phyloP scores from a whole-genome alignment of 2,113 vertebrate genomes.

The Laticauda laticaudata region DNA sequence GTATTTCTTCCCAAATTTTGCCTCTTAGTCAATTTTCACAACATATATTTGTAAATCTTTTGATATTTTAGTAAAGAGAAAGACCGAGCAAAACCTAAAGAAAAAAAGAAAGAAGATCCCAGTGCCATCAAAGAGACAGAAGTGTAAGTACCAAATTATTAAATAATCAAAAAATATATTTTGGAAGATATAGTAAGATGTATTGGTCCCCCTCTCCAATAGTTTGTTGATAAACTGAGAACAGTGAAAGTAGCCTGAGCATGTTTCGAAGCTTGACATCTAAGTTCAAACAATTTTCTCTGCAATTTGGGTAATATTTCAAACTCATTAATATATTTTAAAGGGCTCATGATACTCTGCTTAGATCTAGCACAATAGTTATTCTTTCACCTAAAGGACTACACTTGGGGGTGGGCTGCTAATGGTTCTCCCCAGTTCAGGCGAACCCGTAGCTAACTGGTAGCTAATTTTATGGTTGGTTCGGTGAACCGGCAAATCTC shows the following conservation, averaged over 20 bases:
- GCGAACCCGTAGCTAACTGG: too few species aligned
- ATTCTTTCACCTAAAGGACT: not conserved
- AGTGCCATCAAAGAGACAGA: slow-evolving; percentile 87
- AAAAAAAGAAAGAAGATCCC: slow-evolving; percentile 87
- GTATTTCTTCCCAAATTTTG: not conserved
- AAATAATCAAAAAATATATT: not conserved
- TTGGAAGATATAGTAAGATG: not conserved
- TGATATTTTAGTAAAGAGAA: slow-evolving; percentile 81
- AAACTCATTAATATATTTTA: not conserved
- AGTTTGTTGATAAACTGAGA: too few species aligned
- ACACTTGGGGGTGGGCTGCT: too few species aligned
- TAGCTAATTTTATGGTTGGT: too few species aligned
- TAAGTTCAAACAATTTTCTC: not conserved
- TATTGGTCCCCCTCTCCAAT: too few species aligned
- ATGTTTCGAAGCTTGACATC: too few species aligned
- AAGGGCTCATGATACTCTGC: not conserved
- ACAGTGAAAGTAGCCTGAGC: too few species aligned
- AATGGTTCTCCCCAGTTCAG: too few species aligned
- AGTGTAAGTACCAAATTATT: slow-evolving; percentile 76
- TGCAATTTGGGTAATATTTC: not conserved
- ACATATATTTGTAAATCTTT: slow-evolving; percentile 15
- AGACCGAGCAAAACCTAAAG: slow-evolving; percentile 79
- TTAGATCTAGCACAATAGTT: not conserved
- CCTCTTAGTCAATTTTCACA: not conserved
- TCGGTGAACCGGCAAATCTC: too few species aligned